Evolutionary conservation across 1,140 invertebrate species (phyloP), one percentile per base, ranked within the genome.

Genomic region (Sminthurides bifidus): DNA sequence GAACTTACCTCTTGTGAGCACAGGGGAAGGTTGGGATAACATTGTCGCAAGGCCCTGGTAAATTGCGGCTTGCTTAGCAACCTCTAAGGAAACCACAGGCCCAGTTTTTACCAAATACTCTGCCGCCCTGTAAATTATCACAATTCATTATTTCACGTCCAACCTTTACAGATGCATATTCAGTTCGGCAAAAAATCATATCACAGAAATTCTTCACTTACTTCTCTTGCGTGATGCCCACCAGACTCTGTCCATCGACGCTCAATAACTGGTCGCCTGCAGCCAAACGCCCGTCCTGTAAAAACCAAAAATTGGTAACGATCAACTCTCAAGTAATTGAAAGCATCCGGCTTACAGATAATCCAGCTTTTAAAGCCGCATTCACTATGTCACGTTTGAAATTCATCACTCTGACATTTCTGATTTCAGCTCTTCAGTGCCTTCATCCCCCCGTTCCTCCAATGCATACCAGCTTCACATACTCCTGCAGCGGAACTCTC

Each of bases 191-290:
- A 10, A 51, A 50, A 4, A 3, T 15, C 46, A 30, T 10, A 50
- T 8, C 26, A 24, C 24, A 48, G 12, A 12, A 40, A 41, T 27
- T 14, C 8, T 12, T 35, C 37, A 70, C 74, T 71, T 68, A 84
- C 83, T 80, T 80, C 77, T 98, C 94, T 74, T 98, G 95, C 3
- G 91, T 91, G 54, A 99, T 92, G 44, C 92, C 93, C 27, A 95
- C 83, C 40, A 99, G 77, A 68, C 90, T 94, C 70, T 95, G 87
- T 12, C 92, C 93, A 73, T 99, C 94, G 0, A 99, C 96, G 65
- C 91, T 89, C 4, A 98, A 70, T 50, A 99, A 73, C 72, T 99
- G 96, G 77, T 99, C 96, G 17, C 96, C 95, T 54, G 92, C 90
- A 65, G 92, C 84, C 49, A 99, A 74, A 53, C 92, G 76, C 6